A percentile compares a stretch with the other conserved stretches of the same genome.
These are phyloP conservation scores for Nesometra sesokonis DNA, from an alignment of 35 echinoderm and acorn worm species.

Conservation along the genomic window DNA sequence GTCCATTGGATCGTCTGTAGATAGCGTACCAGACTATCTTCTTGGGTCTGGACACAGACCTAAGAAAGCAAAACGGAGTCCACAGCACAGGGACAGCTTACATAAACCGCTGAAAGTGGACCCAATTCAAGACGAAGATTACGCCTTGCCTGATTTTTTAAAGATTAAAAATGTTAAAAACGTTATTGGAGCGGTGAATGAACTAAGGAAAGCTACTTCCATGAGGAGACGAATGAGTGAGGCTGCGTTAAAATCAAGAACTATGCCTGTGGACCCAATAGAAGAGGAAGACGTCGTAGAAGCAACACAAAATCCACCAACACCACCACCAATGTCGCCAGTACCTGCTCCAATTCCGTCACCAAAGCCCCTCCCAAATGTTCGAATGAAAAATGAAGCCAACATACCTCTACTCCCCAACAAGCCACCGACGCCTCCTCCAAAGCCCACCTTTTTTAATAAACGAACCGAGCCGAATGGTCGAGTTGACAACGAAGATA, in stretches of 20 bases:
- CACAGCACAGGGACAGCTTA: conserved; percentile 30
- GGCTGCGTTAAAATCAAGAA: neutral
- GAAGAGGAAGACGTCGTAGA: conserved; percentile 20
- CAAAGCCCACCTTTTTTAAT: neutral
- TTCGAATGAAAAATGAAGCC: neutral
- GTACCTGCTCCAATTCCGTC: neutral
- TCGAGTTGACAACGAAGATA: neutral
- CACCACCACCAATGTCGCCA: neutral
- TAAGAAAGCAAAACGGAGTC: conserved; percentile 68
- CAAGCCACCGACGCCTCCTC: neutral
- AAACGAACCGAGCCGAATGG: neutral
- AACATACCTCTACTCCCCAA: neutral
- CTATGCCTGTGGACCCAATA: conserved; percentile 4
- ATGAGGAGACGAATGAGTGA: conserved; percentile 35
- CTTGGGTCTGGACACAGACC: neutral
- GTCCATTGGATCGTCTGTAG: neutral
- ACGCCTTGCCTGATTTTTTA: conserved; percentile 84
- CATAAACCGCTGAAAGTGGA: conserved; percentile 55
- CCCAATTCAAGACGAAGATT: conserved; percentile 78
- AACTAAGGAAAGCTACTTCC: conserved; percentile 69
- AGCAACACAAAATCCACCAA: neutral
- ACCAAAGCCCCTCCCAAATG: neutral
- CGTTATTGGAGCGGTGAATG: conserved; percentile 75
- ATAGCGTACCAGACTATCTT: neutral
- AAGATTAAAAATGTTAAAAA: conserved; percentile 97